Evolutionary conservation across 2,888 invertebrate genomes (phyloP).

Genomic region (Gandaritis pyraliata): DNA sequence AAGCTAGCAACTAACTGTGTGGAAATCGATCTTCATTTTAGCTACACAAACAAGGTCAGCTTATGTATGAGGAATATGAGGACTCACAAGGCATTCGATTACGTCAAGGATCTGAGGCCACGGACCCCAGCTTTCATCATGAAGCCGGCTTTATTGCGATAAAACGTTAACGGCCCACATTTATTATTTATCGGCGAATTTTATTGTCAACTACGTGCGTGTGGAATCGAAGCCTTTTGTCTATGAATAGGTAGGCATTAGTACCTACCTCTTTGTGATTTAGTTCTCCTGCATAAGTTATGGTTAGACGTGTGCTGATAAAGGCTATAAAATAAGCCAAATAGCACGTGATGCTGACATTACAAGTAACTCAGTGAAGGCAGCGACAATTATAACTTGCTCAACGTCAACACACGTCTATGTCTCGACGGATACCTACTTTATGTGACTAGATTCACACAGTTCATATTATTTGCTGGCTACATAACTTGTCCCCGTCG

Average conservation of each 20-base stretch:
- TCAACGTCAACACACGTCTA: too few species aligned
- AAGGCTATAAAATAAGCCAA: neutral
- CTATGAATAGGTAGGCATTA: conserved; percentile 27
- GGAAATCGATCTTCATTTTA: too few species aligned
- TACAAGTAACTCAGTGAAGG: too few species aligned
- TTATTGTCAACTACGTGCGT: conserved; percentile 49
- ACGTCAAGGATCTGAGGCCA: neutral
- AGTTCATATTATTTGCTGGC: too few species aligned
- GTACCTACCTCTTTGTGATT: conserved; percentile 11
- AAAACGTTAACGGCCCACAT: conserved; percentile 53
- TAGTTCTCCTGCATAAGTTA: conserved; percentile 16
- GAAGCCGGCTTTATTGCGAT: conserved; percentile 43
- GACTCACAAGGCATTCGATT: neutral
- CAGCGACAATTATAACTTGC: too few species aligned
- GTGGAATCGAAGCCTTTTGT: conserved; percentile 44
- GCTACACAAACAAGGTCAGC: too few species aligned
- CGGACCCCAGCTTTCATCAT: conserved; percentile 12
- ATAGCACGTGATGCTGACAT: neutral
- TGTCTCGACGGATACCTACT: too few species aligned
- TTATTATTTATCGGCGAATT: conserved; percentile 56
- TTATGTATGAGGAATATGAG: neutral
- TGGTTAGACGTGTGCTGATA: conserved; percentile 10
- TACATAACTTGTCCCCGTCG: too few species aligned
- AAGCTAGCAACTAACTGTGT: too few species aligned
- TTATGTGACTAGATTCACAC: too few species aligned